These are phyloP conservation scores for Cyclopterus lumpus DNA, from an alignment of 2,797 vertebrate genomes.

Conservation along the genomic window DNA sequence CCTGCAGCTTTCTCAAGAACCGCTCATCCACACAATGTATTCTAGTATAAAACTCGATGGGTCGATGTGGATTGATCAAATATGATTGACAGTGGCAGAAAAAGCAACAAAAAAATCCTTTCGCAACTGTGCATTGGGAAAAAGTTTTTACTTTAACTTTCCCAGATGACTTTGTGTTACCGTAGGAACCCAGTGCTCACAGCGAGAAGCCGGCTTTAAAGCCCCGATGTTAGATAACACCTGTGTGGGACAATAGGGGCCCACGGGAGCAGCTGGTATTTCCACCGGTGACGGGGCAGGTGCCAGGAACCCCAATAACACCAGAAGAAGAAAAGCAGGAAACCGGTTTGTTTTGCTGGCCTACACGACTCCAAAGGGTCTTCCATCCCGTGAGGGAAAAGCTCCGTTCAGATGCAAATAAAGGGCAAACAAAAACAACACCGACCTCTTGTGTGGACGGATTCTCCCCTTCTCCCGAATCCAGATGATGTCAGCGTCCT, in stretches of 20 bases:
- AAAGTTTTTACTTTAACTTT: no score
- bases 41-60: no score
- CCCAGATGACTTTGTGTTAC: background rate
- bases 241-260: constrained; percentile 52
- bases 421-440: constrained; percentile 33
- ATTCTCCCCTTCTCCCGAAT: constrained; percentile 8
- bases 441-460: constrained; percentile 58
- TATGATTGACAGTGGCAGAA: no score
- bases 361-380: constrained; percentile 7
- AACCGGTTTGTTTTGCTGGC: constrained; percentile 51
- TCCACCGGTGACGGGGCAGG: constrained; percentile 48
- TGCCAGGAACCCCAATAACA: constrained; percentile 63
- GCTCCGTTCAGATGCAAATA: background rate
- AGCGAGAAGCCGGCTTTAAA: background rate
- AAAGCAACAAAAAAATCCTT: no score
- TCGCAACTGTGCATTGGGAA: no score
- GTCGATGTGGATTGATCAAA: no score
- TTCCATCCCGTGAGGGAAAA: constrained; percentile 18
- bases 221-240: constrained; percentile 38
- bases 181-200: constrained; percentile 1
- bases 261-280: constrained; percentile 45
- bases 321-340: constrained; percentile 69
- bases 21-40: no score
- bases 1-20: no score
- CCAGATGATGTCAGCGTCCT: constrained; percentile 38